Conservation (phyloP, 1,140 invertebrate genomes). For the Vollenhovia emeryi region DNA sequence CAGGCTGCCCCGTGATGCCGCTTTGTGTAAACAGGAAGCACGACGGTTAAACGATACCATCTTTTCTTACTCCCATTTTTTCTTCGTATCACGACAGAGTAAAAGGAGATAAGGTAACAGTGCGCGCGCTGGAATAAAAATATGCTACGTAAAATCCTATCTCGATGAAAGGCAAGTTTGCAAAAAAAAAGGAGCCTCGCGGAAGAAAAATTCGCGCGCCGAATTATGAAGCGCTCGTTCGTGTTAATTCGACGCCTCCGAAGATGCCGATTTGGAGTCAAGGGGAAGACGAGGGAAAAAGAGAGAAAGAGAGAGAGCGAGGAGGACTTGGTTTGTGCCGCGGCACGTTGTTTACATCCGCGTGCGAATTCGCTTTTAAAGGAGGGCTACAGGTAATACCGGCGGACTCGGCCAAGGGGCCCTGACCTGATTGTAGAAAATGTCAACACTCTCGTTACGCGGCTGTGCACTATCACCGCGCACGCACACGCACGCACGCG, state of each 20-base stretch:
- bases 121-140: background rate
- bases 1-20: background rate
- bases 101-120: background rate
- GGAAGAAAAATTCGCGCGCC: background rate
- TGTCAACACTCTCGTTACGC: conserved; percentile 83
- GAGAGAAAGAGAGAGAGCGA: background rate
- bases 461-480: conserved; percentile 73
- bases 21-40: background rate
- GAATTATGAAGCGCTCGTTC: background rate
- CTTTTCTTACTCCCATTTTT: background rate
- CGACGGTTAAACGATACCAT: background rate
- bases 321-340: conserved; percentile 44
- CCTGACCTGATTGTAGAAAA: conserved; percentile 85
- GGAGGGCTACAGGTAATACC: conserved; percentile 79
- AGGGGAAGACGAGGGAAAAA: background rate
- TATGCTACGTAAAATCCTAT: background rate
- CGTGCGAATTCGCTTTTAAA: conserved; percentile 74
- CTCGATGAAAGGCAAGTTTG: background rate
- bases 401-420: conserved; percentile 69
- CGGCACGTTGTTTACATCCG: conserved; percentile 50
- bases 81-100: background rate
- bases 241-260: background rate
- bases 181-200: background rate
- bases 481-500: conserved; percentile 43
- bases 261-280: background rate